Conservation (phyloP, 1,140 invertebrate species). For the Rhynchophorus ferrugineus region DNA sequence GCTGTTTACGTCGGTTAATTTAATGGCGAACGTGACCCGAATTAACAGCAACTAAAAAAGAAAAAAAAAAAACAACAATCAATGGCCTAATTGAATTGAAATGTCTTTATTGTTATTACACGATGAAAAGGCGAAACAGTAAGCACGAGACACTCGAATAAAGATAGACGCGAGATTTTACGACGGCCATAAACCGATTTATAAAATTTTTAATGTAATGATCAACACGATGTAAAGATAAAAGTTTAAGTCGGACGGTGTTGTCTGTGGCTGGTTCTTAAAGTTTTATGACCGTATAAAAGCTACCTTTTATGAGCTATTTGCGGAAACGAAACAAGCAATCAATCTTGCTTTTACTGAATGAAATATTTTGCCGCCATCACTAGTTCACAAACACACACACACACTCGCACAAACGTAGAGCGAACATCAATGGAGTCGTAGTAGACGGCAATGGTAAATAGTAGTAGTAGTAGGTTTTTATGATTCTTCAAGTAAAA, state of each 20-base stretch:
- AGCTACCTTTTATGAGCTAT: slow-evolving; percentile 39
- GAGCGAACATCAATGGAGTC: background rate
- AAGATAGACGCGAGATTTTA: slow-evolving; percentile 11
- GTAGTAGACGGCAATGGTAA: background rate
- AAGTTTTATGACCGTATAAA: slow-evolving; percentile 39
- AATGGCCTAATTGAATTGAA: background rate
- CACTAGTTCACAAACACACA: background rate
- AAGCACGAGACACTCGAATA: background rate
- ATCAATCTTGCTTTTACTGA: slow-evolving; percentile 28
- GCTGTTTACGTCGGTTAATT: too few species aligned
- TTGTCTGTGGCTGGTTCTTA: slow-evolving; percentile 36
- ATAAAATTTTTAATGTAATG: slow-evolving; percentile 23
- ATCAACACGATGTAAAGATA: slow-evolving; percentile 24
- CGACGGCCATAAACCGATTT: slow-evolving; percentile 19
- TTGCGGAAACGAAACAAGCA: slow-evolving; percentile 22
- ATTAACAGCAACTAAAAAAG: too few species aligned
- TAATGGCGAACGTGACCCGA: too few species aligned
- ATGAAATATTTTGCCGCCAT: background rate
- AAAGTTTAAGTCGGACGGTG: slow-evolving; percentile 20
- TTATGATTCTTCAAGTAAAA: too few species aligned
- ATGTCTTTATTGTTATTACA: background rate
- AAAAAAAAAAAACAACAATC: too few species aligned
- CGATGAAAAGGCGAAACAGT: background rate
- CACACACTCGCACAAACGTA: background rate
- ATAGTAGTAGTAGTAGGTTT: too few species aligned